Base-by-base conservation (phyloP, 2,888 invertebrate genomes). In the Drosophila eohydei region DNA sequence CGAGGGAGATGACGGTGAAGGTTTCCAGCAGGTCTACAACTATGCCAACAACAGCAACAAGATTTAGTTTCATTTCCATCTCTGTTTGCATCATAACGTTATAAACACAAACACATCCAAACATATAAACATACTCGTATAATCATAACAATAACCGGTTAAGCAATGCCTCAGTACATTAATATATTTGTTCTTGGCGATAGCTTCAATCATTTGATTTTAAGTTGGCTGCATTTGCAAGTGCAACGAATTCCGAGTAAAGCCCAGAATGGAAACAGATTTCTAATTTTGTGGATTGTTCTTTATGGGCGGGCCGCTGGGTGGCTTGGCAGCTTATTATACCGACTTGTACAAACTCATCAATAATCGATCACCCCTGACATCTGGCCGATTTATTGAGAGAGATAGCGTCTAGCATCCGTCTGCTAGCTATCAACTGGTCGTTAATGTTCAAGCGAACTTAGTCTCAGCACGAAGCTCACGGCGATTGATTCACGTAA, bases 11-110 rank as follows among this genome's bases (percentile, higher is more conserved):
- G 88, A 89, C 61, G 76, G 74, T 61, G 93, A 93, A 87, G 88
- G 89, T 75, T 93, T 93, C 83, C 93, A 92, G 86, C 92, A 92
- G 54, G 92, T 93, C 78, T 93, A 93, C 81, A 88, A 88, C 61
- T 88, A 89, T 72, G 87, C 89, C 65, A 77, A 88, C 78, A 84
- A 83, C 73, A 75, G 77, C 73, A 87, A 72, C 74, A 87, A 89
- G 52, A 81, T 85, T 85, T 89, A 79, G 58, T 62, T 68, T 50
- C 41, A 68, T 56, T 69, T 73, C 48, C 57, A 68, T 30, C 60
- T 56, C 52, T 66, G 70, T 70, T 70, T 67, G 61, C 60, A 60
- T 60, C 43, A 51, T 48, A 66, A 57, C 32, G 57, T 58, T 71
- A 34, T 50, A 50, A 63, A 46, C 48, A 58, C 40, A 67, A 26